Evolutionary conservation across 2,888 invertebrate genomes (phyloP), one percentile per base, ranked within the genome.

Genomic region (Leptopilina myrica): DNA sequence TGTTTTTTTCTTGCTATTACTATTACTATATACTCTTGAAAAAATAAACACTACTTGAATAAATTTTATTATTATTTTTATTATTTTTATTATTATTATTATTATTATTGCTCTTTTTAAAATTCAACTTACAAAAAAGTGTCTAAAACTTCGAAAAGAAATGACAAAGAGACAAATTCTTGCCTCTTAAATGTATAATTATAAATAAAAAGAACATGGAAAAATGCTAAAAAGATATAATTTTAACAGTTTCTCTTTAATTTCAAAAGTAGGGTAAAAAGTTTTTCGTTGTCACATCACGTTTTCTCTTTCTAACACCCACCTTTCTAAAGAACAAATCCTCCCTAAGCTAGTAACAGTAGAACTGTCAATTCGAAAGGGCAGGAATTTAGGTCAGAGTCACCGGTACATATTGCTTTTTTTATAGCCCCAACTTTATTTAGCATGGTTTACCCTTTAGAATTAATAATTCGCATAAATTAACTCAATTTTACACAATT

Each of bases 311-410:
- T 53, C 12, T n/a, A 69, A 69, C 69, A 8, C 69, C 69, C 14
- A 69, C 69, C 49, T 33, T 69, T 14, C 53, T 53, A 15, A 69
- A 33, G 49, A 53, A 69, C 53, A 69, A 69, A 69, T 69, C 69
- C 69, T 69, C 69, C 69, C 69, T 69, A 53, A 69, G 69, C 69
- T 69, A 26, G 49, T 69, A 69, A 69, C 69, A 69, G 69, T 69
- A 53, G 69, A 69, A 69, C 53, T 69, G 69, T 69, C 69, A 53
- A 69, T 69, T 69, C 33, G 49, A 53, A 69, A 69, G 69, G 53
- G 69, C 69, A 69, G 69, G 69, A 69, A 69, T 69, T 69, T 20
- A 49, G 69, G 69, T 69, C 69, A 69, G 26, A 49, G 49, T 53
- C 53, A 20, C 69, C 53, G 26, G 33, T 69, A 69, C 26, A 69